Conservation (phyloP, 2,113 vertebrate species). For the Bettongia penicillata region DNA sequence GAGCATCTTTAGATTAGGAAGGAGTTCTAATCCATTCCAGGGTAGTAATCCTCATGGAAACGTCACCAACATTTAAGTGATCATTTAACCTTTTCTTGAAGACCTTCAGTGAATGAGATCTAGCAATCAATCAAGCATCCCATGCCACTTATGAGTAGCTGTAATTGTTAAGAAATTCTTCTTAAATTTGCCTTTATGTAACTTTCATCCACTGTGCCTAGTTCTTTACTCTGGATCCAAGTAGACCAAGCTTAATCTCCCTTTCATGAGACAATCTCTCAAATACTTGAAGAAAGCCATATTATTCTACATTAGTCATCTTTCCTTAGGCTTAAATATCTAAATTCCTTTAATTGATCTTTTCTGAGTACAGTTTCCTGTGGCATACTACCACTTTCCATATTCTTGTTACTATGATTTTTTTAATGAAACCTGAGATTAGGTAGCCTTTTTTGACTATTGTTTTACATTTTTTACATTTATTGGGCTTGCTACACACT, state of each 20-base stretch:
- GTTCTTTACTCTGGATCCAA: neutral
- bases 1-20: neutral
- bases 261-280: neutral
- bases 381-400: neutral
- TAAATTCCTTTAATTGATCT: neutral
- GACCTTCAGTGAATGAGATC: neutral
- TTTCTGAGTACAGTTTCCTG: neutral
- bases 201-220: neutral
- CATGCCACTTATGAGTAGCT: neutral
- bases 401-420: neutral
- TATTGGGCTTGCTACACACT: neutral
- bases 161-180: neutral
- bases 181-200: neutral
- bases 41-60: neutral
- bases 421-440: neutral
- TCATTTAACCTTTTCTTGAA: neutral
- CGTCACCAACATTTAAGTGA: neutral
- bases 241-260: neutral
- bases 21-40: neutral
- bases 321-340: neutral
- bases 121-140: neutral
- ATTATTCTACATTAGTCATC: neutral
- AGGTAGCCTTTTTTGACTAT: neutral
- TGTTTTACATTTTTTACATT: neutral
- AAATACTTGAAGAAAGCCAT: neutral